Evolutionary conservation across 2,888 invertebrate genomes (phyloP), one percentile per base, ranked within the genome.

Genomic region (Agrochola lychnidis): DNA sequence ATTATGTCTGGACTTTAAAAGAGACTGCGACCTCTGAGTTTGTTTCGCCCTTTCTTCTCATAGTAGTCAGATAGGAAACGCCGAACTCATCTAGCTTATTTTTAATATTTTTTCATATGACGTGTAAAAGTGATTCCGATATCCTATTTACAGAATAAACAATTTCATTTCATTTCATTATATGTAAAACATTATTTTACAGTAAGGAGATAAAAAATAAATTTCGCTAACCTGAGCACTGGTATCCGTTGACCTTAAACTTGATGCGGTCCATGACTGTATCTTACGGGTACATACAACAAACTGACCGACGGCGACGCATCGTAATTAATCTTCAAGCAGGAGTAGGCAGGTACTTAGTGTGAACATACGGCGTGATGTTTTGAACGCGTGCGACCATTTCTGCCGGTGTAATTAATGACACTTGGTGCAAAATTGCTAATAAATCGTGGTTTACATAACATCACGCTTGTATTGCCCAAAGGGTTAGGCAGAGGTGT

Each of bases 201-300:
- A 12, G 12, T 30, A 48, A 19, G 48, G 16, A 48, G 6, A 19
- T 16, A 48, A 36, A 73, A 51, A 71, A 73, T 1, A 1, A 0
- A 56, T n/a, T 30, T n/a, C 7, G 6, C 83, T 79, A 14, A 84
- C 84, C 84, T 76, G 84, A 73, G 25, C 74, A 77, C 57, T 84
- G 73, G 7, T 73, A 70, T 63, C 84, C 84, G 42, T 84, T 84
- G 48, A 84, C 84, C 72, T 87, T 87, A 75, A 84, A 87, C 81
- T 72, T 84, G 71, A 84, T 80, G 62, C 84, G 59, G 42, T 84
- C 87, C 84, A 84, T 84, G 84, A 76, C 84, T 86, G 84, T 75
- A 57, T 72, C 61, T 73, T 57, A 16, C 72, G 56, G 16, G 25
- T 57, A 22, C 79, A 22, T 45, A 45, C 61, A 68, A 70, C 79